phyloP scores from a whole-genome alignment of 2,797 vertebrate genomes.

The Pithecia hirsuta region DNA sequence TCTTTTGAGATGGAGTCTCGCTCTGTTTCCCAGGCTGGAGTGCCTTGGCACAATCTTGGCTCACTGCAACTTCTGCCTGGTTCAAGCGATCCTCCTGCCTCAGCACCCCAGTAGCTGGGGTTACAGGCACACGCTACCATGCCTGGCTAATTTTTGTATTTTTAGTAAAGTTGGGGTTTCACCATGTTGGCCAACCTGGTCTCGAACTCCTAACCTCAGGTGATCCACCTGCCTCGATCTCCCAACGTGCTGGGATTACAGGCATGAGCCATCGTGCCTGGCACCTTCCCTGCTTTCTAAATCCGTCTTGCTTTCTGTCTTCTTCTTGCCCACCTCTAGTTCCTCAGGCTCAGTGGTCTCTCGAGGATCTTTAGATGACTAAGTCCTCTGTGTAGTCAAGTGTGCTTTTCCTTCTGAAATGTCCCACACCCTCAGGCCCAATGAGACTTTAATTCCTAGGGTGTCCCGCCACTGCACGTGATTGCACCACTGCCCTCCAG shows the following conservation, averaged over 20 bases:
- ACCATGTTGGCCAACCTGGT: background rate
- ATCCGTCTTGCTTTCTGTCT: background rate
- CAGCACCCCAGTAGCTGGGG: background rate
- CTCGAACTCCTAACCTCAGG: background rate
- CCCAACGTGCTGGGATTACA: background rate
- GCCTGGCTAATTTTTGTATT: background rate
- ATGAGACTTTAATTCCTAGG: background rate
- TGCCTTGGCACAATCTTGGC: background rate
- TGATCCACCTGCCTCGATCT: background rate
- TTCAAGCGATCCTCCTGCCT: background rate
- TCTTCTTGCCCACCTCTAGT: background rate
- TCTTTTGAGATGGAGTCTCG: background rate
- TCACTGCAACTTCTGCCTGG: background rate
- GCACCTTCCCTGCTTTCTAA: background rate
- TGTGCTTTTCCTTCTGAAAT: background rate
- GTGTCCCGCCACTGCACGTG: background rate
- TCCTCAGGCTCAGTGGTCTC: background rate
- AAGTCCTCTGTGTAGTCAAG: background rate
- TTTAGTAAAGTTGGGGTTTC: background rate
- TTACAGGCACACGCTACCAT: background rate
- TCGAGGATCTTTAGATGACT: background rate
- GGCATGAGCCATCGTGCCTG: background rate
- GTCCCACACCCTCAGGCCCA: background rate
- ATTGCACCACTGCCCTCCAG: background rate
- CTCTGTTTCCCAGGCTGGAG: background rate